Base-by-base conservation (phyloP, 2,113 vertebrate genomes). In the Scomber scombrus region DNA sequence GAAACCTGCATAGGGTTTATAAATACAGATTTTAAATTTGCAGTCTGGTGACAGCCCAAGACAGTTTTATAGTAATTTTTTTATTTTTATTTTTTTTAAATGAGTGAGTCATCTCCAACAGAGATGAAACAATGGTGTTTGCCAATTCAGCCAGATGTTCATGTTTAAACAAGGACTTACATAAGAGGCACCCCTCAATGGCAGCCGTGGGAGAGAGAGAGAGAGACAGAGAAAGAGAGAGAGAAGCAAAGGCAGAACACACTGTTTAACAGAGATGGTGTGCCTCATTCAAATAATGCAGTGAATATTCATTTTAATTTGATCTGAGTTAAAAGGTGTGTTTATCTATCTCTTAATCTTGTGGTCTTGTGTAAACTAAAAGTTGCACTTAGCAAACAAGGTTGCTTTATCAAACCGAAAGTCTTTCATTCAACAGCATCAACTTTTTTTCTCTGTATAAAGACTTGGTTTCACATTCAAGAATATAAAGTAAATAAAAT, bases 131-230 rank as follows among this genome's bases (percentile, higher is more conserved):
- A 51, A 64, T 58, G 68, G 78, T 51, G 55, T 89, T 61, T 71
- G 72, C 80, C 73, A 80, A 64, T 18, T 46, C 19, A 77, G 78
- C 50, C 89, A 93, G 88, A 90, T 92, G 89, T 91, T 82, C 46
- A 23, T 60, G 72, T 79, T 78, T 76, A 72, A 81, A 72, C 54
- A 85, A 66, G 23, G 72, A 71, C 65, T 86, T 82, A 55, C 61
- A 80, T 71, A 82, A 85, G 65, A 84, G 74, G 69, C 46, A 47
- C 46, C 74, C 47, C 49, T 60, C 45, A 66, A 61, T 26, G 58
- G 40, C 15, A 81, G 69, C 54, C 1, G 1, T 31, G 54, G 31
- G 46, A 78, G 4, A 65, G 12, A 43, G 4, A 60, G 12, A 64
- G 45, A 62, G 7, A 26, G 29, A 16, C 13, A 0, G 29, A 6